A percentile compares a stretch with the other conserved stretches of the same genome.
Conservation (phyloP, 1,140 invertebrate species). For the Drosophila tropicalis region DNA sequence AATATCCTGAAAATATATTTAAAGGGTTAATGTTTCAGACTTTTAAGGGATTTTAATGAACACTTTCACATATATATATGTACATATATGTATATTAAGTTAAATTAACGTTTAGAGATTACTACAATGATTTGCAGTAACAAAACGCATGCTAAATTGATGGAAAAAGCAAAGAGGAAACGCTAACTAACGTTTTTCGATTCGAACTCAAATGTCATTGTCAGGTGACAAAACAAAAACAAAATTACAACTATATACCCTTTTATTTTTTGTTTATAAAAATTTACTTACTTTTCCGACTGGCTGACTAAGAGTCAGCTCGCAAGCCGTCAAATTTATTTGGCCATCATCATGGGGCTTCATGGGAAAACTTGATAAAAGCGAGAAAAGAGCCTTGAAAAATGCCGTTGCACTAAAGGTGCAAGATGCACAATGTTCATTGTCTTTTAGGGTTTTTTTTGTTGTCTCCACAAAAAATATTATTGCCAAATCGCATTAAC, state of each 20-base stretch:
- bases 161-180: background rate
- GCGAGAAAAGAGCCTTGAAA: constrained; percentile 22
- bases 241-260: background rate
- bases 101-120: no score
- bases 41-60: no score
- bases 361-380: constrained; percentile 27
- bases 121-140: no score
- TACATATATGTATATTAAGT: no score
- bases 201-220: constrained; percentile 3
- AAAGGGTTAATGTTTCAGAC: no score
- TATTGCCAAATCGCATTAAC: constrained; percentile 15
- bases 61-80: no score
- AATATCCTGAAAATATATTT: no score
- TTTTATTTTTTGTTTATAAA: background rate
- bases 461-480: background rate
- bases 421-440: constrained; percentile 44
- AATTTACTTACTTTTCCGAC: constrained; percentile 1
- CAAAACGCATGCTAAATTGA: no score
- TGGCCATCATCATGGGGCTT: constrained; percentile 18
- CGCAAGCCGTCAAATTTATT: background rate
- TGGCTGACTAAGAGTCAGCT: background rate
- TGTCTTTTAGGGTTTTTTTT: constrained; percentile 12
- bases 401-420: constrained; percentile 26
- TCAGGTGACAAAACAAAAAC: background rate
- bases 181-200: background rate